Conservation (phyloP, 2,888 invertebrate genomes). For the Stenichneumon culpator region DNA sequence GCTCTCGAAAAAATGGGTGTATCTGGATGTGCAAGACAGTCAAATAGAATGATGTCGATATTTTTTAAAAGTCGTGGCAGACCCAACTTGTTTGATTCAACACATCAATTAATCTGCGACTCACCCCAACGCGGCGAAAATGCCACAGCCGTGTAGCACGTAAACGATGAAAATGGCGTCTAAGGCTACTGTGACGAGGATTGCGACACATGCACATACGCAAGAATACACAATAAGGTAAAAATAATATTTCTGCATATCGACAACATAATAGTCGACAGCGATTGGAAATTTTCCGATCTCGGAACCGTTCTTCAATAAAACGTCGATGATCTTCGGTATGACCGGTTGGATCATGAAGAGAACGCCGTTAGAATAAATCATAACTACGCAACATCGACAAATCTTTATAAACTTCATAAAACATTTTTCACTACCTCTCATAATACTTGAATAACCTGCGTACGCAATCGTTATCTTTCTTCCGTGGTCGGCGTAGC, state of each 20-base stretch:
- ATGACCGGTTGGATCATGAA: not conserved
- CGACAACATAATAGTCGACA: not conserved
- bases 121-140: constrained; percentile 35
- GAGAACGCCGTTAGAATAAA: not conserved
- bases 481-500: constrained; percentile 50
- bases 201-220: not conserved
- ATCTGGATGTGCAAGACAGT: no score
- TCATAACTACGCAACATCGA: not conserved
- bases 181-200: not conserved
- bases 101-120: not conserved
- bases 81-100: not conserved
- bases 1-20: no score
- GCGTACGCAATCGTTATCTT: constrained; percentile 41
- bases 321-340: no score
- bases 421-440: not conserved
- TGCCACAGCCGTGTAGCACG: constrained; percentile 31
- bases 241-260: constrained; percentile 21
- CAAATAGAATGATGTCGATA: no score
- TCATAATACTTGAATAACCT: constrained; percentile 14
- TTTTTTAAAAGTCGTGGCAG: no score
- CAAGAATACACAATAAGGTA: not conserved
- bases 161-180: not conserved
- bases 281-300: not conserved
- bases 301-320: not conserved
- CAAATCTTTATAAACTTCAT: not conserved